phyloP scores from a whole-genome alignment of 1,140 invertebrate genomes.

The Pseudomyrmex sp. region DNA sequence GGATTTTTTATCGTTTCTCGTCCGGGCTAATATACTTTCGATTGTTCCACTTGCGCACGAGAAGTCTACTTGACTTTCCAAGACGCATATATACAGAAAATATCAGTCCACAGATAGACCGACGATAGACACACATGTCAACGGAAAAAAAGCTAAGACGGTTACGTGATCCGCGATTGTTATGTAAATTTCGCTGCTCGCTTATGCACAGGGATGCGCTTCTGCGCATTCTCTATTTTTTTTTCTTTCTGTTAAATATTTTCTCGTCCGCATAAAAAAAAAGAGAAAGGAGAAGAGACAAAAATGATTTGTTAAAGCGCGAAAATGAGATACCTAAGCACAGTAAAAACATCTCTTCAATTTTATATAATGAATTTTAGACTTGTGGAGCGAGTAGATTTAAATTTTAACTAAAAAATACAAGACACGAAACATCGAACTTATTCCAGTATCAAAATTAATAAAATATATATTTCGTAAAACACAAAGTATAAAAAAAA shows the following conservation, averaged over 20 bases:
- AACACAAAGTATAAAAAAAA: too few relatives aligned
- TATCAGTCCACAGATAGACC: conserved; percentile 68
- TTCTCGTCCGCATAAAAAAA: not conserved
- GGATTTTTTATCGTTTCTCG: not conserved
- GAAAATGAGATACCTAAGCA: not conserved
- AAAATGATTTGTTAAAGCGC: not conserved
- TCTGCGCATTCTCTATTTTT: conserved; percentile 42
- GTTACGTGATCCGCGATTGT: conserved; percentile 84
- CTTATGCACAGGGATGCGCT: conserved; percentile 77
- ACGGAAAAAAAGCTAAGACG: conserved; percentile 75
- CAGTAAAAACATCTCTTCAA: too few relatives aligned
- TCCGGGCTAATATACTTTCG: conserved; percentile 41
- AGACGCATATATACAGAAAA: conserved; percentile 67
- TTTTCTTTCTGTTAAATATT: conserved; percentile 9
- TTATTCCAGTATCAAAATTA: too few relatives aligned
- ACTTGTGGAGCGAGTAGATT: too few relatives aligned
- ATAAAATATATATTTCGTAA: too few relatives aligned
- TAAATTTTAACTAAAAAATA: too few relatives aligned
- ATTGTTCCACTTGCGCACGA: conserved; percentile 59
- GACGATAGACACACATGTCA: conserved; percentile 64
- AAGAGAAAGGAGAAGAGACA: not conserved
- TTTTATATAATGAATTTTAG: too few relatives aligned
- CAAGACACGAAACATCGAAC: too few relatives aligned
- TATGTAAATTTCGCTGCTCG: conserved; percentile 83
- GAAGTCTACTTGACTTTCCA: conserved; percentile 73